Evolutionary conservation across 2,888 invertebrate genomes (phyloP), one percentile per base, ranked within the genome.

Genomic region (Phyto melanocephala): DNA sequence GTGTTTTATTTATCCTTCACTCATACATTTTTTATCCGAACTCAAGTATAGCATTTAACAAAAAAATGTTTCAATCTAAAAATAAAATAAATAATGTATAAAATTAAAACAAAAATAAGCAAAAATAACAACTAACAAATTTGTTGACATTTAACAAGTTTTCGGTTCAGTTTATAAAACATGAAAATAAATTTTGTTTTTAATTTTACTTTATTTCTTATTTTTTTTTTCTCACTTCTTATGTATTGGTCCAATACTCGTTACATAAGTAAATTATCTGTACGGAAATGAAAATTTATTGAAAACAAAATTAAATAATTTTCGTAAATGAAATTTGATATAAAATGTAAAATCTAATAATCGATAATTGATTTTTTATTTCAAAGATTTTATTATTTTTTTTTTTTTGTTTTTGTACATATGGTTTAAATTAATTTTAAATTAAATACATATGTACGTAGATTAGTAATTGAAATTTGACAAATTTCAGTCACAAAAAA

Each of bases 81-180:
- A 63, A n/a, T n/a, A n/a, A 71, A 71, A 47, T 11, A 50, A 33
- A 35, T 54, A 35, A 15, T 54, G 22, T 24, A 63, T 60, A 15
- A 62, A 63, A 65, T 52, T 58, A 60, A 70, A 70, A 52, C 24
- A 54, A 42, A 45, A 15, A 17, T 15, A 40, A 52, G 20, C 22
- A 42, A 37, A 45, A 62, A 71, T 42, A 45, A 42, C 15, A 50
- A 40, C 15, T 54, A 77, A 67, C 79, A 71, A 77, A 72, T 65
- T 72, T 79, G 50, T 60, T 79, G 65, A 79, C 58, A 72, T 79
- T 72, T 58, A 79, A 79, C 79, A 72, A 79, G 72, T 65, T 79
- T 79, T 58, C 71, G 56, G 47, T 65, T 56, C 58, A 65, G 71
- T 56, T 72, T 79, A 72, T 72, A 65, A 52, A 58, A 71, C 28